Percentiles rank a stretch among this genome's conserved stretches.
Evolutionary conservation across 2,888 invertebrate species (phyloP).

Genomic region (Nephrocerus scutellatus): DNA sequence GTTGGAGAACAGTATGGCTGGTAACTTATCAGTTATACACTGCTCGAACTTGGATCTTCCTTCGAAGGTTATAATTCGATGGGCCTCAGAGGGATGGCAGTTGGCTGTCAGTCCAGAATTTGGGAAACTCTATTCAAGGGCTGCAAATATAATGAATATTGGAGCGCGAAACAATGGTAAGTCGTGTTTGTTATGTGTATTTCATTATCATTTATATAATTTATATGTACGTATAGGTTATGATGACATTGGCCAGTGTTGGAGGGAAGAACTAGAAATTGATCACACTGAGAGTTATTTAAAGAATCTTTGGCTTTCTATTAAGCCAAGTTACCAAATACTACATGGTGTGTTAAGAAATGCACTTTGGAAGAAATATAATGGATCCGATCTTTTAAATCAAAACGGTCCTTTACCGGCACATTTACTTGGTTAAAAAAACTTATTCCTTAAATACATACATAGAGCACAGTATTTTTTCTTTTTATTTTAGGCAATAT

Average conservation of each 20-base stretch:
- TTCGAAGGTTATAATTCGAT: conserved; percentile 49
- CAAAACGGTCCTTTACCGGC: conserved; percentile 57
- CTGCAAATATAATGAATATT: conserved; percentile 55
- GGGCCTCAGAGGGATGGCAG: conserved; percentile 64
- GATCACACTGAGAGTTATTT: conserved; percentile 52
- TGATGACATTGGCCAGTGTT: conserved; percentile 55
- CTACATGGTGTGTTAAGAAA: conserved; percentile 67
- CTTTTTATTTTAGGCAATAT: conserved; percentile 62
- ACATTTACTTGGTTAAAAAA: conserved; percentile 62
- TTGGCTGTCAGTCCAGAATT: conserved; percentile 55
- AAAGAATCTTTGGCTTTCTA: conserved; percentile 51
- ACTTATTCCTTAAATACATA: no score
- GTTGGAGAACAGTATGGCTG: conserved; percentile 55
- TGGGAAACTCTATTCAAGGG: conserved; percentile 50
- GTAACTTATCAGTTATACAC: conserved; percentile 30
- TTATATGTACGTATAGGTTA: no score
- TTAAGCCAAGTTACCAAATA: conserved; percentile 60
- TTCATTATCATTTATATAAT: no score
- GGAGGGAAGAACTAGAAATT: conserved; percentile 61
- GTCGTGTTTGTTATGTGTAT: no score
- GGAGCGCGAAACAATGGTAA: conserved; percentile 61
- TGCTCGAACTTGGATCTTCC: conserved; percentile 25
- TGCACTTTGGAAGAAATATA: conserved; percentile 50
- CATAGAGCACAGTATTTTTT: no score
- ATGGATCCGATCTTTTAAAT: conserved; percentile 54